Evolutionary conservation across 1,140 invertebrate species (phyloP), one percentile per base, ranked within the genome.

Genomic region (Steinernema feltiae): DNA sequence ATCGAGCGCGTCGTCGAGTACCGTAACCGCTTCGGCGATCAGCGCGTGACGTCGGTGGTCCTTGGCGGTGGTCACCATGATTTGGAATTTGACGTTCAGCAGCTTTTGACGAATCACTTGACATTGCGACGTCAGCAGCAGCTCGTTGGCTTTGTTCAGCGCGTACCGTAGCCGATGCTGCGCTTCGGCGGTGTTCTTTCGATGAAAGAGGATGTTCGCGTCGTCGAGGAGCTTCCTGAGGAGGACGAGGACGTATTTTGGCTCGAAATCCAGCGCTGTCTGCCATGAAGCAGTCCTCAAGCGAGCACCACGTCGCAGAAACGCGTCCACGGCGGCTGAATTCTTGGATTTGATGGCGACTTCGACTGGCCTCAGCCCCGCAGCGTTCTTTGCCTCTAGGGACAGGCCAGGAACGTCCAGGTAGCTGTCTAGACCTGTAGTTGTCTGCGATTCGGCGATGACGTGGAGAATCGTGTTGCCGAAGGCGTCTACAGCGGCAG

Each of bases 151-250:
- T 87, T 97, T 97, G 84, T 94, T 93, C 73, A 97, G 87, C 0
- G 95, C 95, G 85, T 98, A 97, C 72, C 92, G 91, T 87, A 95
- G 97, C n/a, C 95, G 89, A 87, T 97, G 93, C 0, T 93, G 92
- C 0, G 95, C 94, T 87, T 98, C 95, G 79, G 92, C 92, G 12
- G 95, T 90, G 21, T 94, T 90, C 81, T 91, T 92, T 87, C 95
- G 96, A 69, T 88, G 90, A 87, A 94, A 96, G 1, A 98, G 87
- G 27, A 94, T 91, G 85, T 95, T 95, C 1, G 94, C 95, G 88
- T 98, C 95, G 88, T 97, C 95, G 63, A 97, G 89, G 24, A 98
- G 89, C 87, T 98, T 98, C 87, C 95, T 95, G n/a, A 98, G 88
- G 69, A 98, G 89, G 73, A 96, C 92, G 12, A 95, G 88, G 72